Evolutionary conservation across 2,113 vertebrate genomes (phyloP).

Genomic region (Dromaius novaehollandiae): DNA sequence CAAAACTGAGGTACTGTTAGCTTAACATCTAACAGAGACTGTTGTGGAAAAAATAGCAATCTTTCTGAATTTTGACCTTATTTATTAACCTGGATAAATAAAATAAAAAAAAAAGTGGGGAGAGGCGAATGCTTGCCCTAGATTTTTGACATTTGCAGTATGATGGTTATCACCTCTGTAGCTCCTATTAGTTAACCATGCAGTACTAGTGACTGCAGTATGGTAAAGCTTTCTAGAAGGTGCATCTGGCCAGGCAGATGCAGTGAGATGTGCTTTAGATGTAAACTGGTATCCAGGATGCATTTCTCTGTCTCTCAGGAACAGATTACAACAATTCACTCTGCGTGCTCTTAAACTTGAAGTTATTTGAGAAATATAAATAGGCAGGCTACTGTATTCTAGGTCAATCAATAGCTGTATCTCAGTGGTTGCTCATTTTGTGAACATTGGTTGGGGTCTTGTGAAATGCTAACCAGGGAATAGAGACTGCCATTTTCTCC

Average conservation of each 20-base stretch:
- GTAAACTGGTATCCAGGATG: not conserved
- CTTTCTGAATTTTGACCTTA: not conserved
- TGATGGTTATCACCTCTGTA: rapidly evolving
- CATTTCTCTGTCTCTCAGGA: not conserved
- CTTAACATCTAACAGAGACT: not conserved
- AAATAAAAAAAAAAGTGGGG: not conserved
- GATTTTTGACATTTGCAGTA: too few relatives aligned
- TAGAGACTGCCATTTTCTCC: not conserved
- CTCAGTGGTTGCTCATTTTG: not conserved
- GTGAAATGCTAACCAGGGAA: not conserved
- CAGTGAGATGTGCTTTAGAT: not conserved
- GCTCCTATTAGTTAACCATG: not conserved
- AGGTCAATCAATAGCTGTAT: not conserved
- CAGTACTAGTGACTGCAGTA: not conserved
- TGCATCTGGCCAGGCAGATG: not conserved
- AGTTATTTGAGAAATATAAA: not conserved
- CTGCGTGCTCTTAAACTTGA: not conserved
- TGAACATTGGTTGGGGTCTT: not conserved
- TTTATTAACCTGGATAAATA: not conserved
- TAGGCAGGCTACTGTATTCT: not conserved
- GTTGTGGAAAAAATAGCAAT: not conserved
- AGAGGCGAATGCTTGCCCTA: not conserved
- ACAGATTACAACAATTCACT: not conserved
- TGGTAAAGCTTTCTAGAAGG: not conserved
- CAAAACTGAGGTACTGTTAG: not conserved